These are phyloP conservation scores for Harlomillsia oculata DNA, from an alignment of 1,140 invertebrate species.

Conservation along the genomic window DNA sequence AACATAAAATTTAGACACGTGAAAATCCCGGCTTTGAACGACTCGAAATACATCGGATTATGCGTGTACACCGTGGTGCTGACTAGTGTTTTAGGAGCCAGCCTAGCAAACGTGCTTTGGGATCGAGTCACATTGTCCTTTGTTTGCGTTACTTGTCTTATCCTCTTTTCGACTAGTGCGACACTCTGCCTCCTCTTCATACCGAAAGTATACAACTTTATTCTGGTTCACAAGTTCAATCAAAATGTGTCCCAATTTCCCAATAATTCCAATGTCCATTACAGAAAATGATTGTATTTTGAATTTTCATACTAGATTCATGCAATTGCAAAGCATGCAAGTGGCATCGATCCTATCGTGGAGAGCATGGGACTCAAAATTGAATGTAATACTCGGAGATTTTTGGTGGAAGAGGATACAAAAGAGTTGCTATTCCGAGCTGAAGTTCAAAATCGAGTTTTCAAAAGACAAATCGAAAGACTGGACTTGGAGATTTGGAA, in stretches of 20 bases:
- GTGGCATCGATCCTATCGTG: constrained; percentile 66
- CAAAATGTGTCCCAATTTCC: not conserved
- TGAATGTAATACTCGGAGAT: constrained; percentile 71
- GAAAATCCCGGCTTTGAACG: constrained; percentile 91
- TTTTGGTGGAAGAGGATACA: constrained; percentile 49
- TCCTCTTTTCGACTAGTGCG: constrained; percentile 72
- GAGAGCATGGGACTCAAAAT: constrained; percentile 77
- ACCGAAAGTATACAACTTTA: constrained; percentile 52
- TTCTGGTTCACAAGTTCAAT: not conserved
- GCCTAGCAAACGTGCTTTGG: constrained; percentile 71
- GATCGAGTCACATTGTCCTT: constrained; percentile 74
- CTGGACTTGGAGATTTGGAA: constrained; percentile 68
- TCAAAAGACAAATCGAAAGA: constrained; percentile 67
- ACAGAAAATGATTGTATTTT: not conserved
- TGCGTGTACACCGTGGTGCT: constrained; percentile 87
- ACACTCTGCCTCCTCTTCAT: constrained; percentile 77
- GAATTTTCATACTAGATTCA: constrained; percentile 43
- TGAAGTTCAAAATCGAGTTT: constrained; percentile 82
- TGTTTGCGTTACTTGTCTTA: constrained; percentile 67
- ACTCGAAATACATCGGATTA: constrained; percentile 91
- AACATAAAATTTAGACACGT: no score
- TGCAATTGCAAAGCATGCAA: constrained; percentile 40
- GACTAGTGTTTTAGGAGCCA: constrained; percentile 71
- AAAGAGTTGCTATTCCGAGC: constrained; percentile 70
- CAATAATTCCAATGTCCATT: not conserved